A percentile compares a stretch with the other conserved stretches of the same genome.
phyloP scores from a whole-genome alignment of 1,140 invertebrate genomes.

The Ceratoteleas bidentatus region DNA sequence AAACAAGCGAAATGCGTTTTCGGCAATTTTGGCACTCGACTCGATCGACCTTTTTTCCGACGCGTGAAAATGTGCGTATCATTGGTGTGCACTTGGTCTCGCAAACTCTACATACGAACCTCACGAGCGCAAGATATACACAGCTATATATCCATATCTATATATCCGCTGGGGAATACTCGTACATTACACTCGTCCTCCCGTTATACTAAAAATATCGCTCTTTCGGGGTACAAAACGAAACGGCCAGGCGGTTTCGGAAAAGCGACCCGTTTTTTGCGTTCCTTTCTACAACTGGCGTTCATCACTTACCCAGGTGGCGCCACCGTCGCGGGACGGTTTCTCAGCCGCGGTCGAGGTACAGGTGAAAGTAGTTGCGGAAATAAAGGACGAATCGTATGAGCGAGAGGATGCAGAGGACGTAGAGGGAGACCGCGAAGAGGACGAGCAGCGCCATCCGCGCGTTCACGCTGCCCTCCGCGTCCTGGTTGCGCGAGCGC shows the following conservation, averaged over 20 bases:
- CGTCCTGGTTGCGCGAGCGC: constrained; percentile 70
- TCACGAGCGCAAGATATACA: constrained; percentile 39
- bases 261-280: too few species aligned
- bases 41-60: constrained; percentile 27
- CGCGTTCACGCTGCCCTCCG: constrained; percentile 74
- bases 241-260: too few species aligned
- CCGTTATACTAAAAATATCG: constrained; percentile 54
- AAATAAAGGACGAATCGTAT: constrained; percentile 78
- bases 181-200: constrained; percentile 35
- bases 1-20: constrained; percentile 17
- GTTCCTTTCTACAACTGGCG: too few species aligned
- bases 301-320: too few species aligned
- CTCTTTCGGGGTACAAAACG: constrained; percentile 49
- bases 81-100: constrained; percentile 54
- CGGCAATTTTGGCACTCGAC: constrained; percentile 57
- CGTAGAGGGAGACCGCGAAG: constrained; percentile 77
- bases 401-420: constrained; percentile 78
- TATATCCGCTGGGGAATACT: constrained; percentile 39
- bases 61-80: constrained; percentile 61
- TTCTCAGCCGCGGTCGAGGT: constrained; percentile 70
- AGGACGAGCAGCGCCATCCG: constrained; percentile 78
- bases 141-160: constrained; percentile 31
- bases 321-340: neutral
- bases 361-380: constrained; percentile 76
- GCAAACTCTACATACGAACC: constrained; percentile 32